Base-by-base conservation (phyloP, 1,140 invertebrate species). In the Nephila pilipes region DNA sequence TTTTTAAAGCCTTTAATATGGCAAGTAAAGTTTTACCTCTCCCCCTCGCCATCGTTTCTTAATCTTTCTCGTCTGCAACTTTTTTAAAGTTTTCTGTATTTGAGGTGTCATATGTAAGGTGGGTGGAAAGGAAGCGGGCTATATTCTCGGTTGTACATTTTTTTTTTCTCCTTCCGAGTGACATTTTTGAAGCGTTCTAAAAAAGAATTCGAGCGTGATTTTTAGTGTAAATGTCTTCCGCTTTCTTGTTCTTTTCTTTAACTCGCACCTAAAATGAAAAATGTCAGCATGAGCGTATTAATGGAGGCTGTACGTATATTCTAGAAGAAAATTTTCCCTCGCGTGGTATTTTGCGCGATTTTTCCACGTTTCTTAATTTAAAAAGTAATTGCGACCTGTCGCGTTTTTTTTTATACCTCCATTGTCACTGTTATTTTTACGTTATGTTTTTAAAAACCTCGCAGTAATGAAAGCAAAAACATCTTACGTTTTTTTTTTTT, bases 181-280 rank as follows among this genome's bases (percentile, higher is more conserved):
- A 83, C 81, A 57, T 83, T 83, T 83, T 83, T 55, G 25, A 83
- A 83, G 29, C 18, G 46, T 81, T 81, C 80, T 55, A 38, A 22
- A 55, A 57, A 54, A 54, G 46, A 83, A 83, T 32, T 83, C 22
- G 54, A 83, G 38, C 22, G 81, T 83, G 81, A 55, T 83, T 57
- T 83, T 83, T 83, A 83, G 54, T 83, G 81, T 55, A 83, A 83
- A 83, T 83, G 38, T 83, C 54, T 83, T 83, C 54, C 54, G 46
- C 46, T 57, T 25, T 57, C 32, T 55, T 83, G 25, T 57, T 54
- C 22, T n/a, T n/a, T 83, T 83, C 22, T 55, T 22, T 55, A n/a
- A 5, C 22, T 22, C 3, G 14, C 6, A 10, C 46, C 46, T 46
- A 25, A 55, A 57, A 83, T 83, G 46, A 54, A 83, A 75, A 75